Evolutionary conservation across 2,888 invertebrate genomes (phyloP).

Genomic region (Strigamia crassipes): DNA sequence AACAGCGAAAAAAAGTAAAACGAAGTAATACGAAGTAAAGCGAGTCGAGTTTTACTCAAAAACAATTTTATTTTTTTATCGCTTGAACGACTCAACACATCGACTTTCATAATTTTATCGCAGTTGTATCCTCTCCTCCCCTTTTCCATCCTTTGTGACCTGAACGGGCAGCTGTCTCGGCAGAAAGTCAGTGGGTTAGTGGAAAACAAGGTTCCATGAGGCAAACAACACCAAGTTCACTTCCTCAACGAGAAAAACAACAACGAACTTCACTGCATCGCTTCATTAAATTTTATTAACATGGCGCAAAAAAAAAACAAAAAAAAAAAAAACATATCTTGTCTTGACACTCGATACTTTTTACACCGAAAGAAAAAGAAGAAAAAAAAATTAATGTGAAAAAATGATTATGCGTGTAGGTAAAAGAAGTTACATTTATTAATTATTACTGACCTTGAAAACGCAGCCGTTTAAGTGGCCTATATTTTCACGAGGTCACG

Average conservation of each 20-base stretch:
- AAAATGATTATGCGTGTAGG: neutral
- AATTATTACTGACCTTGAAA: constrained; percentile 31
- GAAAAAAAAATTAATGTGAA: neutral
- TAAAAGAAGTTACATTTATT: constrained; percentile 27
- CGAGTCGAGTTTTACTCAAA: no score
- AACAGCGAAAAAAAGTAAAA: no score
- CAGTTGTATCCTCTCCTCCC: constrained; percentile 4
- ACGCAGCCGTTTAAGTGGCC: constrained; percentile 31
- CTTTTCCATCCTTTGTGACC: constrained; percentile 25
- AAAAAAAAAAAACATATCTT: neutral
- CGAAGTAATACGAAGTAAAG: no score
- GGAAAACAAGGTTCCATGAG: constrained; percentile 38
- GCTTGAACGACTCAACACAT: neutral
- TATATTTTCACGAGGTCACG: constrained; percentile 36
- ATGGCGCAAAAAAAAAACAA: neutral
- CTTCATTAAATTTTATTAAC: neutral
- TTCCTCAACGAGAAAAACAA: constrained; percentile 34
- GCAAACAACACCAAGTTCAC: constrained; percentile 27
- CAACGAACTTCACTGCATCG: neutral
- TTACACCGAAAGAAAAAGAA: neutral
- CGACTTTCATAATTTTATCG: constrained; percentile 11
- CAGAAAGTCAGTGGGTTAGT: constrained; percentile 35
- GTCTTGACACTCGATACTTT: neutral
- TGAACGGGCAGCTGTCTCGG: constrained; percentile 23
- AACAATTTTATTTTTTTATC: neutral